Base-by-base conservation (phyloP, 2,113 vertebrate species). In the Nothocercus julius region DNA sequence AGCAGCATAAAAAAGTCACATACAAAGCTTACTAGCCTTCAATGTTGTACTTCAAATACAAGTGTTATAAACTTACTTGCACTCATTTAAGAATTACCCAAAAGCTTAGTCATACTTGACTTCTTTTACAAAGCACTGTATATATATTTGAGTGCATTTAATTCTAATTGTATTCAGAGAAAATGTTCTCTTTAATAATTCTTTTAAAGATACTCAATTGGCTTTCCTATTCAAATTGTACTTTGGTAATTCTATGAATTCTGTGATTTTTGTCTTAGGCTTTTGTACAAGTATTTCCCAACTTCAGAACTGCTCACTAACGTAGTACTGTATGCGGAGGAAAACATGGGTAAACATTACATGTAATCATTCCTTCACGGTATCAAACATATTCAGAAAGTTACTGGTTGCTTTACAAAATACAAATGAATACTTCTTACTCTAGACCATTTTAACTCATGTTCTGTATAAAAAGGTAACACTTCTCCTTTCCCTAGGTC, bases 251-350 rank as follows among this genome's bases (percentile, higher is more conserved):
- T 54, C 42, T 22, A 22, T 5, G 22, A 59, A 58, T n/a, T 38
- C 22, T 45, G 51, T 27, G 54, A 70, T 45, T 69, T 67, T 44
- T 56, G n/a, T 73, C 78, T 62, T 53, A 27, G 67, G 53, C 45
- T 63, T 0, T 0, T 34, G 28, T 13, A 13, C 13, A 59, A 69
- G 22, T 17, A 30, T 3, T 27, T 28, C 36, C 56, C 17, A 80
- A 9, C 56, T 85, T 42, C 58, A 34, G 7, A 84, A 34, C 28
- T 70, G 82, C 45, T 54, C 44, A 36, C 9, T 14, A 22, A 42
- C 42, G 56, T 1, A 83, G 78, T n/a, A 45, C 8, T 53, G 63
- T 56, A 63, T 2, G 44, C 74, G 85, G 80, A 75, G 16, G n/a
- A 67, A 47, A 87, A 32, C 49, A 8, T 54, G 28, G 30, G 76